phyloP scores from a whole-genome alignment of 2,797 vertebrate species.

The Myotis findleyi region DNA sequence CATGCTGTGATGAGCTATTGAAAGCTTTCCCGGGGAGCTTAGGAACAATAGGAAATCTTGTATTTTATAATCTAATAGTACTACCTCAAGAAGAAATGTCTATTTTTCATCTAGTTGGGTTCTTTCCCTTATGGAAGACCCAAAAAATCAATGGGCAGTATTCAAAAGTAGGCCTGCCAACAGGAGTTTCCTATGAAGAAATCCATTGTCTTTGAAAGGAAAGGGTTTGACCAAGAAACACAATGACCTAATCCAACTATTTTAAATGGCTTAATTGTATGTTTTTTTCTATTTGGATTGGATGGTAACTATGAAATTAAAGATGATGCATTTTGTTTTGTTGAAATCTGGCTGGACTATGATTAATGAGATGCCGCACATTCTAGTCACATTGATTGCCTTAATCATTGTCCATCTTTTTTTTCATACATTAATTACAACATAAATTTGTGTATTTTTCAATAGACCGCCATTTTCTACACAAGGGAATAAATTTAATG shows the following conservation, averaged over 20 bases:
- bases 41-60: slow-evolving; percentile 59
- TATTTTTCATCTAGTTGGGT: slow-evolving; percentile 62
- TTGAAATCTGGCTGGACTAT: slow-evolving; percentile 72
- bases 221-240: slow-evolving; percentile 79
- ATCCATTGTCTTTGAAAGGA: slow-evolving; percentile 82
- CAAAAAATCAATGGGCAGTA: slow-evolving; percentile 61
- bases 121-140: slow-evolving; percentile 66
- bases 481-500: slow-evolving; percentile 25
- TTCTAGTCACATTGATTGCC: slow-evolving; percentile 66
- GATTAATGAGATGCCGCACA: slow-evolving; percentile 75
- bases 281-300: slow-evolving; percentile 81
- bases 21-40: slow-evolving; percentile 19
- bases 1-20: not conserved
- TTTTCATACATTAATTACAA: slow-evolving; percentile 58
- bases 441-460: slow-evolving; percentile 64
- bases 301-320: slow-evolving; percentile 82
- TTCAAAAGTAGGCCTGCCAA: slow-evolving; percentile 69
- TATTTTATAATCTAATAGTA: slow-evolving; percentile 33
- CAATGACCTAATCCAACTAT: slow-evolving; percentile 78
- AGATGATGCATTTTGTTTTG: slow-evolving; percentile 78
- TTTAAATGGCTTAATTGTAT: slow-evolving; percentile 80
- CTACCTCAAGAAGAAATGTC: slow-evolving; percentile 62
- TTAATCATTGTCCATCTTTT: slow-evolving; percentile 51
- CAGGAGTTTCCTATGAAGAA: slow-evolving; percentile 78
- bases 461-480: slow-evolving; percentile 27